Conservation (phyloP, 1,140 invertebrate genomes). For the Leguminivora glycinivorella region DNA sequence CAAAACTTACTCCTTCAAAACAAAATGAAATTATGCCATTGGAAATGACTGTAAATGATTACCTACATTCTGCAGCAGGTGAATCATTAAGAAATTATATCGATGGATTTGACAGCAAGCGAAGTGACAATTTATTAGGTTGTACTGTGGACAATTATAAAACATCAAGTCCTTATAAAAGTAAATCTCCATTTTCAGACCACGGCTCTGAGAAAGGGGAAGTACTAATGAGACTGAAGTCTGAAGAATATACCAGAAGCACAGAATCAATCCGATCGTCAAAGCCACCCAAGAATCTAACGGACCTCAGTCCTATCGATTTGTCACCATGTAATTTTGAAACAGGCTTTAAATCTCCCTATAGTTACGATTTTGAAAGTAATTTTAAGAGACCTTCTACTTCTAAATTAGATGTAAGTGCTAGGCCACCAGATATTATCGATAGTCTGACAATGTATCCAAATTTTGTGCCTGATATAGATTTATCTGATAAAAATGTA, state of each 20-base stretch:
- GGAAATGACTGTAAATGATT: constrained; percentile 57
- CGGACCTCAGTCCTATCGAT: constrained; percentile 61
- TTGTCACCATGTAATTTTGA: constrained; percentile 51
- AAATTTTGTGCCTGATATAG: constrained; percentile 73
- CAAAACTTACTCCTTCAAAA: constrained; percentile 31
- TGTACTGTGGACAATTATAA: constrained; percentile 41
- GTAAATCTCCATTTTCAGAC: constrained; percentile 40
- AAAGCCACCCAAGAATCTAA: constrained; percentile 50
- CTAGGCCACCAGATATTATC: constrained; percentile 66
- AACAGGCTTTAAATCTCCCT: constrained; percentile 37
- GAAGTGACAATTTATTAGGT: constrained; percentile 46
- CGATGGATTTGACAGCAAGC: constrained; percentile 68
- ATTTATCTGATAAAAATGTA: constrained; percentile 69
- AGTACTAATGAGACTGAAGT: constrained; percentile 44
- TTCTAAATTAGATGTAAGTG: constrained; percentile 37
- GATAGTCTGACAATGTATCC: constrained; percentile 72
- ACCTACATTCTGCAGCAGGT: constrained; percentile 70
- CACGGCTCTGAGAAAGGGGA: constrained; percentile 46
- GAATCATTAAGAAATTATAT: constrained; percentile 72
- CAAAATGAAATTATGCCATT: constrained; percentile 18
- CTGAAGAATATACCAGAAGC: constrained; percentile 44
- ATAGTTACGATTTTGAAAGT: constrained; percentile 49
- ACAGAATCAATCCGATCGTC: constrained; percentile 44
- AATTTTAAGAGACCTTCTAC: constrained; percentile 49
- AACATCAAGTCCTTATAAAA: constrained; percentile 39